Conservation (phyloP, 2,888 invertebrate genomes). For the Hyppa rectilinea region DNA sequence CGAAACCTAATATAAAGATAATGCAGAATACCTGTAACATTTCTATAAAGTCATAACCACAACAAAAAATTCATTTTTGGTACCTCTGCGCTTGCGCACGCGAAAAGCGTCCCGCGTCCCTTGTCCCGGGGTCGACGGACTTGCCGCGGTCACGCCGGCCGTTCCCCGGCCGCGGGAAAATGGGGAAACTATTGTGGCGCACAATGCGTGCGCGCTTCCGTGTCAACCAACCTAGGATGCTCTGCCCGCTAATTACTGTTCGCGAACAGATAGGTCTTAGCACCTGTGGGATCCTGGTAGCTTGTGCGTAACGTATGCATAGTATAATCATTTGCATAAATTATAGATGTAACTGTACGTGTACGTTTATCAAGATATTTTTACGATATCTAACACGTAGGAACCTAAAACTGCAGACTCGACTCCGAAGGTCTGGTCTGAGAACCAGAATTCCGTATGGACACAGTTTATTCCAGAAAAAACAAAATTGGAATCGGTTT, state of each 20-base stretch:
- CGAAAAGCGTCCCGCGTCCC: slow-evolving; percentile 64
- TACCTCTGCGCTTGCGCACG: slow-evolving; percentile 61
- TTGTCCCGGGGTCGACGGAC: slow-evolving; percentile 71
- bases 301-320: slow-evolving; percentile 4
- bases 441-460: too few species aligned
- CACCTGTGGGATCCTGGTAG: slow-evolving; percentile 59
- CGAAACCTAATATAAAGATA: background rate
- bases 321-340: slow-evolving; percentile 15
- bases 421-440: background rate
- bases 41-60: background rate
- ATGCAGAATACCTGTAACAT: background rate
- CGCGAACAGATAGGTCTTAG: slow-evolving; percentile 39
- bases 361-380: background rate
- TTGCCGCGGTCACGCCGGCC: slow-evolving; percentile 80
- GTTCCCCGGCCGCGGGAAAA: slow-evolving; percentile 77
- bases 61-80: slow-evolving; percentile 41
- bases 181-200: slow-evolving; percentile 81
- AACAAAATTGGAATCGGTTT: too few species aligned
- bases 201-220: slow-evolving; percentile 78
- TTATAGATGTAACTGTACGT: slow-evolving; percentile 9
- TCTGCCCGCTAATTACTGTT: slow-evolving; percentile 64
- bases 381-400: background rate
- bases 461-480: too few species aligned
- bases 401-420: background rate
- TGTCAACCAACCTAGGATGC: slow-evolving; percentile 63